A percentile compares a stretch with the other conserved stretches of the same genome.
These are phyloP conservation scores for Rhabdophis nuchalis DNA, from an alignment of 2,797 vertebrate genomes.

Conservation along the genomic window DNA sequence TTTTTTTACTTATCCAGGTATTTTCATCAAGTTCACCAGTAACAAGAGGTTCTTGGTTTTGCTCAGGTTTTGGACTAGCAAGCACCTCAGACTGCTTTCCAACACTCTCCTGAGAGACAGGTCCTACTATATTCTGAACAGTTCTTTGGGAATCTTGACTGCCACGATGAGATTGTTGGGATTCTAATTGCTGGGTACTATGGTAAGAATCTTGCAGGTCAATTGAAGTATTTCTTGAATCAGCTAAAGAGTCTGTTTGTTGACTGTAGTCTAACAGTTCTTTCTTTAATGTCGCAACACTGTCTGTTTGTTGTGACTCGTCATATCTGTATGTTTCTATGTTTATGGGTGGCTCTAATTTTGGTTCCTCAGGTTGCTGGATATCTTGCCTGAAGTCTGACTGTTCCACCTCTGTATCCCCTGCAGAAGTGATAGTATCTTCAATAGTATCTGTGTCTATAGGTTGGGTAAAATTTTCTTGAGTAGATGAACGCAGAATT, in stretches of 20 bases:
- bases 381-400: not conserved
- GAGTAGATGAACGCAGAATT: not conserved
- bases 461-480: not conserved
- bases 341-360: not conserved
- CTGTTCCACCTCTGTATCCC: not conserved
- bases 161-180: not conserved
- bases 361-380: not conserved
- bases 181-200: not conserved
- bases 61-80: not conserved
- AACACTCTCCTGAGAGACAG: not conserved
- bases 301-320: not conserved
- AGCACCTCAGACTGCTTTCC: not conserved
- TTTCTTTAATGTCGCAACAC: not conserved
- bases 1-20: constrained; percentile 10
- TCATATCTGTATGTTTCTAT: not conserved
- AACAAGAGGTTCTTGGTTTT: not conserved
- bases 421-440: not conserved
- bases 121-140: not conserved
- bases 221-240: no score
- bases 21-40: not conserved
- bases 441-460: not conserved
- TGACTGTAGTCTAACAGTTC: not conserved
- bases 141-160: not conserved
- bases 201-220: not conserved
- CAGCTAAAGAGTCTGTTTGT: not conserved